A percentile compares a stretch with the other conserved stretches of the same genome.
Evolutionary conservation across 1,140 invertebrate species (phyloP).

Genomic region (Alviniconcha marisindica): DNA sequence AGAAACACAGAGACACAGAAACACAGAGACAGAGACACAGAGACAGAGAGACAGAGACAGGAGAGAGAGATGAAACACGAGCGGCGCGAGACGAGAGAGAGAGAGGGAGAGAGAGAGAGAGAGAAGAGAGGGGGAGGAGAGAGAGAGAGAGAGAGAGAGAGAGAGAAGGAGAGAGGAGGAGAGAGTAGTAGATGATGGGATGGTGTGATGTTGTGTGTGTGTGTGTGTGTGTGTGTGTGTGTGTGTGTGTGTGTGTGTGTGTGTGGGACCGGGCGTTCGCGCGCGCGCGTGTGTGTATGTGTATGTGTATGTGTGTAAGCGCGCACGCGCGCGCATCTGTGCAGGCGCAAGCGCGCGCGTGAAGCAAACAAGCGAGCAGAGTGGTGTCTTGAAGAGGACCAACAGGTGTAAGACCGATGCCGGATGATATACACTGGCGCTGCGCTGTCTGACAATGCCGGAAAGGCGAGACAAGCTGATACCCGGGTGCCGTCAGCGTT

Average conservation of each 20-base stretch:
- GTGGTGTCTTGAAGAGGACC: background rate
- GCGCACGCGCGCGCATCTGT: slow-evolving; percentile 15
- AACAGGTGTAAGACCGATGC: background rate
- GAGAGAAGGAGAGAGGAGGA: background rate
- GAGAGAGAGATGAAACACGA: no score
- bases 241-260: slow-evolving; percentile 35
- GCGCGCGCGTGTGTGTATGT: background rate
- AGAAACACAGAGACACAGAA: background rate
- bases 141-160: slow-evolving; percentile 20
- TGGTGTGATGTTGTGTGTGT: background rate
- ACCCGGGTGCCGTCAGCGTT: no score
- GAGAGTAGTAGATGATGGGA: background rate
- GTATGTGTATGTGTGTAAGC: background rate
- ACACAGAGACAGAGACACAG: no score
- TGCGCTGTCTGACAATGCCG: background rate
- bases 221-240: slow-evolving; percentile 10
- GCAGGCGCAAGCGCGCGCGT: background rate
- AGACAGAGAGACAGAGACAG: no score
- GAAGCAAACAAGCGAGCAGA: background rate
- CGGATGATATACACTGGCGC: slow-evolving; percentile 8
- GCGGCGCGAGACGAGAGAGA: no score
- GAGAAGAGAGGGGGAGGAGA: background rate
- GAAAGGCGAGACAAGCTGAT: background rate
- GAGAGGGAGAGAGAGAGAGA: no score
- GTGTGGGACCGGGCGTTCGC: slow-evolving; percentile 7